Percentiles rank a stretch among this genome's conserved stretches.
Evolutionary conservation across 2,113 vertebrate species (phyloP).

Genomic region (Perca fluviatilis): DNA sequence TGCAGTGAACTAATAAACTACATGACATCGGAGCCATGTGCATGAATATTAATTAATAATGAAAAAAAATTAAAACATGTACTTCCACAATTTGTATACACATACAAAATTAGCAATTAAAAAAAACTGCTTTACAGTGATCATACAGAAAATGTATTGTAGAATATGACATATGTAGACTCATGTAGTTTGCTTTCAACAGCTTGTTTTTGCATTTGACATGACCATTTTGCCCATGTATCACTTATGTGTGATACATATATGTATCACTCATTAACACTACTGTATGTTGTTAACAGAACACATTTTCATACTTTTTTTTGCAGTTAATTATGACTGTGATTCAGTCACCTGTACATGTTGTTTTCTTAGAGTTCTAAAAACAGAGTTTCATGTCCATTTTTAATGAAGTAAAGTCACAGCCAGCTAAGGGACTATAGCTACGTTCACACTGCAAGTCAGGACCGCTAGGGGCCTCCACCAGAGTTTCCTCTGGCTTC

Average conservation of each 20-base stretch:
- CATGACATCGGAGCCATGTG: neutral
- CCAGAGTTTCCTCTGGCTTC: too few species aligned
- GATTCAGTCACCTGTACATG: neutral
- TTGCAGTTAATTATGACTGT: neutral
- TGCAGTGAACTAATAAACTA: neutral
- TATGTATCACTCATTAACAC: neutral
- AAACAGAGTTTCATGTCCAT: neutral
- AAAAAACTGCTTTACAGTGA: neutral
- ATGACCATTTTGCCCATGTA: neutral
- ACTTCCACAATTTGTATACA: neutral
- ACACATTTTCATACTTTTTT: neutral
- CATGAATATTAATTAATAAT: neutral
- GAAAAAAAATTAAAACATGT: neutral
- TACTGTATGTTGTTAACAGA: neutral
- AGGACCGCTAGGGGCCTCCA: too few species aligned
- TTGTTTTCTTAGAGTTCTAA: neutral
- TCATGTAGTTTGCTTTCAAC: neutral
- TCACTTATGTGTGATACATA: too few species aligned
- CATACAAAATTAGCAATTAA: too few species aligned
- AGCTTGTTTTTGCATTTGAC: neutral
- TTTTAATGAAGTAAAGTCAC: conserved; percentile 21
- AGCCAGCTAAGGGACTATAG: neutral
- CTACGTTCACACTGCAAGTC: too few species aligned
- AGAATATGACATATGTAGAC: neutral
- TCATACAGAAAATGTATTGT: neutral